Evolutionary conservation across 2,113 vertebrate species (phyloP), one percentile per base, ranked within the genome.

Genomic region (Rhodinocichla rosea): DNA sequence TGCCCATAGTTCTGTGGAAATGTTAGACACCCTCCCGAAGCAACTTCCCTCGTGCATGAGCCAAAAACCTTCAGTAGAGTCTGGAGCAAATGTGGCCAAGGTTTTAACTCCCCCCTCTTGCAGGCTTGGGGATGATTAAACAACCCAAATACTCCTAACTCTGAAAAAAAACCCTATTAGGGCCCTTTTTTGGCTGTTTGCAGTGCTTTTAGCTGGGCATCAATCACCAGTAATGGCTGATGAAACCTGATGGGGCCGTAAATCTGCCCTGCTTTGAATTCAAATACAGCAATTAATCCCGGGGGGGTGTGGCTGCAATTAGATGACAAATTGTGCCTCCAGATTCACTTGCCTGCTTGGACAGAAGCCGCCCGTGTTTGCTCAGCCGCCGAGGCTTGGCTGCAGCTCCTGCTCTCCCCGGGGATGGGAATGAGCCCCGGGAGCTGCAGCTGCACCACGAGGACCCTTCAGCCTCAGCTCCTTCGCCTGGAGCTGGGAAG

Each of bases 301-400:
- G 74, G 84, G 92, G 92, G 95, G 32, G 95, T 92, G 96, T 53
- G 52, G 84, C 60, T 42, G 93, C 70, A 96, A 95, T 96, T 95
- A 96, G 87, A 94, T 96, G 96, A 95, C 95, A 96, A 96, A 96
- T 94, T 89, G 68, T 20, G 92, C 96, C 90, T 93, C 60, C 47
- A 87, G 92, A 93, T 82, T 81, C 96, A 94, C 94, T 95, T 87
- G 91, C 92, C 71, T 90, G 89, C 87, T 94, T 64, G 65, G 63
- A 68, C 73, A 44, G 80, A 39, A 50, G 89, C 73, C 87, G 80
- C 80, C 2, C 1, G 73, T 83, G 83, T 91, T 91, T 95, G 92
- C 84, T 96, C 81, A 67, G 93, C 84, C 74, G 55, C 73, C 9
- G 53, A 57, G 50, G 52, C 53, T 59, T 22, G 62, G 83, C 83